Base-by-base conservation (phyloP, 1,140 invertebrate species). In the Penaeus indicus region DNA sequence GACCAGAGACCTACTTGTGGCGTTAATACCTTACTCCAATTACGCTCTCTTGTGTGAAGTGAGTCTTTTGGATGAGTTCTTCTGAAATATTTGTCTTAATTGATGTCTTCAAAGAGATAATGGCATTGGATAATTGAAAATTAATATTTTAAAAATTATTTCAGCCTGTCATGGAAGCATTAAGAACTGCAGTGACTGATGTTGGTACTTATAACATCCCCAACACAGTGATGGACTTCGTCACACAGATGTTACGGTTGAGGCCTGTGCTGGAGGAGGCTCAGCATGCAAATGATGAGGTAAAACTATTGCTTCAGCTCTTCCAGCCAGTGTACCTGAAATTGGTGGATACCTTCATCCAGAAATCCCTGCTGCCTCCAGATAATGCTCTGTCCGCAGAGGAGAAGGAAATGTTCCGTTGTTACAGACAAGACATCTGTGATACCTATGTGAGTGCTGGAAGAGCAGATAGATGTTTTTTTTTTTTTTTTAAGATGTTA, bases 371-470 rank as follows among this genome's bases (percentile, higher is more conserved):
- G 32, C 62, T 91, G 88, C 90, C 90, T 67, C 88, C 90, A 69
- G 90, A 91, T 64, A 84, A 61, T 79, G 88, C 85, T 60, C 78
- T 91, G n/a, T 83, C 88, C 19, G 82, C 85, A 75, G 90, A 91
- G 67, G 90, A 91, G 47, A 87, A 88, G 54, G 90, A 91, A 75
- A 88, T 91, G 86, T 91, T 91, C 80, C 88, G 90, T 67, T 91
- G 90, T 87, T 91, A 91, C 85, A 84, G 90, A 75, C 90, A 91
- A 89, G 90, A 91, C 67, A 91, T 91, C 81, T 91, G 88, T 91
- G 90, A 91, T 89, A 91, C 88, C 83, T 91, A 91, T 78, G 90
- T 91, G 82, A 90, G 90, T 85, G 4, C 11, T 19, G 19, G 60
- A 16, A 54, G 54, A 54, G 16, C 8, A 54, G 16, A 13, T 54